phyloP scores from a whole-genome alignment of 2,797 vertebrate genomes.

The Rhynchotus rufescens region DNA sequence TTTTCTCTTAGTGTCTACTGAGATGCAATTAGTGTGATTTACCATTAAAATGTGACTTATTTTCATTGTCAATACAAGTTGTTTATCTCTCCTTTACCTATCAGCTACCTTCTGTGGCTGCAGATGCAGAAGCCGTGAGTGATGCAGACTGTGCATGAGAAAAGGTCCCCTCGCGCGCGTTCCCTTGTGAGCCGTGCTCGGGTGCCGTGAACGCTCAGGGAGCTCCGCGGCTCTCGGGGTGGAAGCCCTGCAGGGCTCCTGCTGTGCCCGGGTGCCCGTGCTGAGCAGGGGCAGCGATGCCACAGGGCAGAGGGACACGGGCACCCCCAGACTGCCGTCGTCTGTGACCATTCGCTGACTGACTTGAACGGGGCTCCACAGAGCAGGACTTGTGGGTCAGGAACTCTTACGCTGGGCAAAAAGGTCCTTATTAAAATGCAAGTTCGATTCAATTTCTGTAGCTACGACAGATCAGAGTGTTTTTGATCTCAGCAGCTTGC shows the following conservation, averaged over 20 bases:
- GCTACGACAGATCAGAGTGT: background rate
- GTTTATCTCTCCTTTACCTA: background rate
- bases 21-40: slow-evolving; percentile 12
- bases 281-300: too few relatives aligned
- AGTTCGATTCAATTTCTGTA: background rate
- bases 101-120: background rate
- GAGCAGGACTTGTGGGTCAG: background rate
- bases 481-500: slow-evolving; percentile 3
- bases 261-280: too few relatives aligned
- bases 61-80: slow-evolving; percentile 11
- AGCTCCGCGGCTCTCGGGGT: too few relatives aligned
- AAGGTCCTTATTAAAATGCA: background rate
- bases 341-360: too few relatives aligned
- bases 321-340: too few relatives aligned
- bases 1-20: background rate
- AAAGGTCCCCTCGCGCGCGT: background rate
- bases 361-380: too few relatives aligned
- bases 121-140: slow-evolving; percentile 47
- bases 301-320: too few relatives aligned
- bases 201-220: too few relatives aligned
- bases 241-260: too few relatives aligned
- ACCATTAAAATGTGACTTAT: slow-evolving; percentile 48
- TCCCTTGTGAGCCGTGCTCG: background rate
- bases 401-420: background rate
- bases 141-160: slow-evolving; percentile 29